A percentile compares a stretch with the other conserved stretches of the same genome.
These are phyloP conservation scores for Himantopus leucocephalus DNA, from an alignment of 2,113 vertebrate species.

Conservation along the genomic window DNA sequence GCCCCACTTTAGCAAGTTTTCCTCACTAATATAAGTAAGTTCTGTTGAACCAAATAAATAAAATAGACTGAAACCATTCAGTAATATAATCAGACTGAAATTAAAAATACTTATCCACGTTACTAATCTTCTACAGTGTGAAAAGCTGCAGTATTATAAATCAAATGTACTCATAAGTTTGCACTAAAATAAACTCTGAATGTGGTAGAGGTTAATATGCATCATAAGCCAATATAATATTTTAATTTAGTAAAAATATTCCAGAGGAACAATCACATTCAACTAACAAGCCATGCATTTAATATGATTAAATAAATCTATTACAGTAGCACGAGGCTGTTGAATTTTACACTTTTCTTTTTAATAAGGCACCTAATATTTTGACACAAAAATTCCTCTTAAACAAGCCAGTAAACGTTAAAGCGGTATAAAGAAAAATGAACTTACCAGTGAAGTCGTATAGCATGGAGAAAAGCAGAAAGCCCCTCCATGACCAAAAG, in stretches of 20 bases:
- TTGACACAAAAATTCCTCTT: neutral
- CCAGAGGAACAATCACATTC: neutral
- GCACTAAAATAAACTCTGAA: neutral
- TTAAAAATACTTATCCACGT: neutral
- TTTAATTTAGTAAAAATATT: neutral
- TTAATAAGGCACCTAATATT: neutral
- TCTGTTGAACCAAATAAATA: neutral
- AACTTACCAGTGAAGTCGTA: slow-evolving; percentile 92
- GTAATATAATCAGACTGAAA: neutral
- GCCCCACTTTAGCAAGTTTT: neutral
- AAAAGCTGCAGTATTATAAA: neutral
- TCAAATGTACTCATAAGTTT: neutral
- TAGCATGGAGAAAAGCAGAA: slow-evolving; percentile 96
- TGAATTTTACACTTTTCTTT: neutral
- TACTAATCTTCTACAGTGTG: neutral
- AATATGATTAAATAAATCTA: neutral
- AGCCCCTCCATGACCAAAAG: slow-evolving; percentile 96
- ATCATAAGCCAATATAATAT: neutral
- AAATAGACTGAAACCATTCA: neutral
- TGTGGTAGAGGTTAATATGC: neutral
- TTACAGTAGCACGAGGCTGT: neutral
- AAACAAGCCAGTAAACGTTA: neutral
- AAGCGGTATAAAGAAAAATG: neutral
- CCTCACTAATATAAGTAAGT: neutral
- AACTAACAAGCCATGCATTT: neutral